Percentiles rank a stretch among this genome's conserved stretches.
phyloP scores from a whole-genome alignment of 2,797 vertebrate genomes.

The Brotula barbata region DNA sequence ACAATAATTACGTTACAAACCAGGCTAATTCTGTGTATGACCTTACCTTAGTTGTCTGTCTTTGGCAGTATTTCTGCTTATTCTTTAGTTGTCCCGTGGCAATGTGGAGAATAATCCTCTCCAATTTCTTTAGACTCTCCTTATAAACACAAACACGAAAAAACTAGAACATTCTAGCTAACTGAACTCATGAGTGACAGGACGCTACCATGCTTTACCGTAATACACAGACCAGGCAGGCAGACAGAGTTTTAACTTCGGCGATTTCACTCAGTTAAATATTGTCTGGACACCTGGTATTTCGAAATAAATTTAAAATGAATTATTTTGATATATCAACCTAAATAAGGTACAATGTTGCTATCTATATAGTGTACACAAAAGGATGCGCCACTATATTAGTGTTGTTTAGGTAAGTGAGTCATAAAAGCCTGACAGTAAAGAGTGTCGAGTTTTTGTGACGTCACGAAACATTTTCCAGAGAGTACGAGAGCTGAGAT shows the following conservation, averaged over 20 bases:
- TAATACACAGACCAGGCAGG: slow-evolving; percentile 23
- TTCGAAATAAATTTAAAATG: too few species aligned
- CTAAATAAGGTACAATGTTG: too few species aligned
- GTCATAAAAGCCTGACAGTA: too few species aligned
- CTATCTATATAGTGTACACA: too few species aligned
- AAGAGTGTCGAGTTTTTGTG: too few species aligned
- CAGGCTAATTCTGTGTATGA: neutral
- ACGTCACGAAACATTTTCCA: too few species aligned
- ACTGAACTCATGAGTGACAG: slow-evolving; percentile 39
- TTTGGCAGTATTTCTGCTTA: neutral
- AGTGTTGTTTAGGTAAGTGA: too few species aligned
- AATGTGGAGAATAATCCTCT: neutral
- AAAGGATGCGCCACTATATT: too few species aligned
- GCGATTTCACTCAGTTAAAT: rapidly evolving
- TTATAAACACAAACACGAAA: slow-evolving; percentile 33
- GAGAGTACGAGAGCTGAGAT: too few species aligned
- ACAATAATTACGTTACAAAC: neutral
- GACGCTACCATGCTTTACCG: slow-evolving; percentile 66
- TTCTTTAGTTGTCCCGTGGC: slow-evolving; percentile 17
- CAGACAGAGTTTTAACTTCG: neutral
- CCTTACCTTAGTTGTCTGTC: neutral
- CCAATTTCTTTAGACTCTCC: neutral
- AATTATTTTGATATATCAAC: too few species aligned
- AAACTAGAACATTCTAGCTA: slow-evolving; percentile 71
- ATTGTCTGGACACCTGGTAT: rapidly evolving